Conservation (phyloP, 2,888 invertebrate species). For the Halictus quadricinctus region DNA sequence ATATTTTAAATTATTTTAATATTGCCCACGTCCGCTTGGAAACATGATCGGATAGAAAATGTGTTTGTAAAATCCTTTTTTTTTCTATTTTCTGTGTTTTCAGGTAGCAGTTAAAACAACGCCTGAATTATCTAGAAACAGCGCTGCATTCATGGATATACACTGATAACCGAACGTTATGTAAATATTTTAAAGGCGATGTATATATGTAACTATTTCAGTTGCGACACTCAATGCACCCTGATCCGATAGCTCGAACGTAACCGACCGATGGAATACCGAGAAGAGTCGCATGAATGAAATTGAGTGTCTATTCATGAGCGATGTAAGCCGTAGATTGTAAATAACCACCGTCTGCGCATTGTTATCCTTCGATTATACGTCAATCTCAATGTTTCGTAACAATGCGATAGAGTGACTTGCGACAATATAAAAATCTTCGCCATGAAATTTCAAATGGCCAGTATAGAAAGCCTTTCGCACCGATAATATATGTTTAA, state of each 20-base stretch:
- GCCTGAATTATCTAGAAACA: neutral
- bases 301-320: conserved; percentile 77
- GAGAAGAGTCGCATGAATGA: conserved; percentile 75
- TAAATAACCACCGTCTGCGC: conserved; percentile 72
- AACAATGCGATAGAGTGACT: conserved; percentile 24
- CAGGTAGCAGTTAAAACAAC: neutral
- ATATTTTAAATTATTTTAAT: no score
- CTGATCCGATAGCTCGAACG: conserved; percentile 50
- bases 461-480: neutral
- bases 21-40: no score
- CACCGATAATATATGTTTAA: neutral
- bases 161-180: conserved; percentile 4
- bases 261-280: conserved; percentile 50
- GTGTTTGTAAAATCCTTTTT: neutral
- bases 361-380: conserved; percentile 57
- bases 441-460: conserved; percentile 16
- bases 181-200: conserved; percentile 15
- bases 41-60: no score
- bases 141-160: neutral
- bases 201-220: conserved; percentile 35
- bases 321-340: conserved; percentile 69
- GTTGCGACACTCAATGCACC: conserved; percentile 40
- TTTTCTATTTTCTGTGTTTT: neutral
- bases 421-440: neutral
- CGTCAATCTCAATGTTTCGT: conserved; percentile 35